Evolutionary conservation across 2,113 vertebrate genomes (phyloP), one percentile per base, ranked within the genome.

Genomic region (Noctilio leporinus): DNA sequence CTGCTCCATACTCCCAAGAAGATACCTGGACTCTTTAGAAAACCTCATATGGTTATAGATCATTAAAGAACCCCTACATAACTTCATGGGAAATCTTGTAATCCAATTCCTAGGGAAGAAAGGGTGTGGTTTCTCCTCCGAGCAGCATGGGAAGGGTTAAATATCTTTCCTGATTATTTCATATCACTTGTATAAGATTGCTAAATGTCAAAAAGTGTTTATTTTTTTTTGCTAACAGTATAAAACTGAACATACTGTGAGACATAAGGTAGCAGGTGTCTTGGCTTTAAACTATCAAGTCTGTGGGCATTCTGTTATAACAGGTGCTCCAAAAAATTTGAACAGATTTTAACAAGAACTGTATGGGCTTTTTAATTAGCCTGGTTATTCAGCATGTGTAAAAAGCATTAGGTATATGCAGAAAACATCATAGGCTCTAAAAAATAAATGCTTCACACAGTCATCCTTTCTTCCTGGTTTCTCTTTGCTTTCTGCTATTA

Each of bases 241-340:
- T 98, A 98, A 98, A 98, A 98, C 97, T 96, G 98, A 98, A 98
- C 98, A 98, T 98, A 98, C 98, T 99, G 98, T 97, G 97, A 98
- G 98, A 98, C 98, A 98, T 98, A 98, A 98, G 98, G 98, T 99
- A 98, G 98, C 98, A 99, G 98, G 98, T 99, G 98, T 98, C 98
- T 98, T 98, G 98, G 98, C 98, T 98, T 98, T 98, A 98, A 98
- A 98, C 98, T 98, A 98, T 98, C 98, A 98, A 98, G 98, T 98
- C 98, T 98, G 98, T 99, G 98, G 98, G 98, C 98, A 98, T 98
- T 98, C 98, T 98, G 98, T 98, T 98, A 97, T 98, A 98, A 98
- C 98, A 99, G 98, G 98, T 99, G 98, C 98, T 98, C 97, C 97
- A 98, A 98, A 98, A 97, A 98, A 97, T 98, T 98, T 98, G 98